These are phyloP conservation scores for Sterrhoptilus dennistouni DNA, from an alignment of 2,113 vertebrate species.

Conservation along the genomic window DNA sequence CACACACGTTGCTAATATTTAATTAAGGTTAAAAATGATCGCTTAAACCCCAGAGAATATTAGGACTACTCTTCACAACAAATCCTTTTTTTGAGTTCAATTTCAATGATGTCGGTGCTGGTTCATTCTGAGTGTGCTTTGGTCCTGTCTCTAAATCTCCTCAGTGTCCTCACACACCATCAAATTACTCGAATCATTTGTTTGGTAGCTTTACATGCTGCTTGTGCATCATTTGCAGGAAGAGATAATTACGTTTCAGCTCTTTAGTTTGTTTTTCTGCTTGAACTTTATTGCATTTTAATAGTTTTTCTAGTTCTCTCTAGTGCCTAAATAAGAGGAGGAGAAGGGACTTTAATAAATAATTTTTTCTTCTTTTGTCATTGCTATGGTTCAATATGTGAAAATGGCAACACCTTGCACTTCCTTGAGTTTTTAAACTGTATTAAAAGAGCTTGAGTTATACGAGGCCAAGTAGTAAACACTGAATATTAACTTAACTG, in stretches of 20 bases:
- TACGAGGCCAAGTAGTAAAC: background rate
- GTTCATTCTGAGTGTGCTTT: background rate
- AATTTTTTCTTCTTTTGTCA: too few species aligned
- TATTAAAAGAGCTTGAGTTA: background rate
- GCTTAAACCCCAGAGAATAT: background rate
- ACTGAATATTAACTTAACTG: background rate
- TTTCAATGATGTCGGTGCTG: background rate
- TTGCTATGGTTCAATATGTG: background rate
- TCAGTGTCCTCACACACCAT: background rate
- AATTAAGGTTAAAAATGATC: background rate
- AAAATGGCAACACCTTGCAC: background rate
- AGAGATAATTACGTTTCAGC: conserved; percentile 27
- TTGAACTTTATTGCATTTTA: conserved; percentile 34
- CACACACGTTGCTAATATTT: background rate
- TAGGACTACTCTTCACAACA: background rate
- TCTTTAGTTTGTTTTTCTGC: conserved; percentile 35
- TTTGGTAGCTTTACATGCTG: conserved; percentile 5
- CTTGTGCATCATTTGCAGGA: background rate
- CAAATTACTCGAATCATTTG: conserved; percentile 4
- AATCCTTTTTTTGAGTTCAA: background rate
- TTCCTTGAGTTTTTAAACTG: background rate
- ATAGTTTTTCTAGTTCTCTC: background rate
- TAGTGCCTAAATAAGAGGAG: background rate
- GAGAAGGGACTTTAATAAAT: background rate
- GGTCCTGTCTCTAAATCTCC: background rate